phyloP scores from a whole-genome alignment of 2,113 vertebrate species.

The Lepus europaeus region DNA sequence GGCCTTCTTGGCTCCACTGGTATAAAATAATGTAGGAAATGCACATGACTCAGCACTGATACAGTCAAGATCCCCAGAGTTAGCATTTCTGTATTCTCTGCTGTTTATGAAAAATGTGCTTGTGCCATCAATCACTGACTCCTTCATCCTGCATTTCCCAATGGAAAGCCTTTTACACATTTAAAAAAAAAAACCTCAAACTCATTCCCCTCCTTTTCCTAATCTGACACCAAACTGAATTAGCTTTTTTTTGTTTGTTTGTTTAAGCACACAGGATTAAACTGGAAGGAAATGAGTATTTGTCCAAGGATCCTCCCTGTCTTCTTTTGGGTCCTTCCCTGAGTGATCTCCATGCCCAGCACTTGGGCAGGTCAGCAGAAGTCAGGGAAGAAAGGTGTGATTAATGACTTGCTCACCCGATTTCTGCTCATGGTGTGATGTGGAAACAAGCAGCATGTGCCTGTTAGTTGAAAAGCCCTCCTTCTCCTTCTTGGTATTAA shows the following conservation, averaged over 20 bases:
- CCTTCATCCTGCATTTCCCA: conserved; percentile 56
- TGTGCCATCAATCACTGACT: conserved; percentile 51
- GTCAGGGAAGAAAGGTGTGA: conserved; percentile 68
- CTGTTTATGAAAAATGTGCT: conserved; percentile 68
- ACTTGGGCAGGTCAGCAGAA: conserved; percentile 61
- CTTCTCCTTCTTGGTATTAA: conserved; percentile 59
- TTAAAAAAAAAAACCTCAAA: conserved; percentile 36
- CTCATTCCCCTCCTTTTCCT: conserved; percentile 55
- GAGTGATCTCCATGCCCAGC: background rate
- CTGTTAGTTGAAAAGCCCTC: conserved; percentile 57
- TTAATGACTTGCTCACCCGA: conserved; percentile 71
- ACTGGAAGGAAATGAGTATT: conserved; percentile 67
- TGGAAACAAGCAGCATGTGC: conserved; percentile 47
- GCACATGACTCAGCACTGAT: conserved; percentile 78
- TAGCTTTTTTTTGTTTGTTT: background rate
- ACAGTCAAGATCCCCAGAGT: conserved; percentile 66
- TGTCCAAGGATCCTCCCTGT: conserved; percentile 40
- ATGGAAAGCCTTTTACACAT: conserved; percentile 57
- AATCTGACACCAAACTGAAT: conserved; percentile 52
- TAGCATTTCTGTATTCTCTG: conserved; percentile 66
- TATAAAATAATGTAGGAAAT: conserved; percentile 71
- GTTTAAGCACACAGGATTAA: conserved; percentile 45
- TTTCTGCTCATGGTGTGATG: conserved; percentile 57
- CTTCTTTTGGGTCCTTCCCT: conserved; percentile 31
- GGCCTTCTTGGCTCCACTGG: conserved; percentile 42